Conservation (phyloP, 2,888 invertebrate species). For the Pachliopta kotzebuea region DNA sequence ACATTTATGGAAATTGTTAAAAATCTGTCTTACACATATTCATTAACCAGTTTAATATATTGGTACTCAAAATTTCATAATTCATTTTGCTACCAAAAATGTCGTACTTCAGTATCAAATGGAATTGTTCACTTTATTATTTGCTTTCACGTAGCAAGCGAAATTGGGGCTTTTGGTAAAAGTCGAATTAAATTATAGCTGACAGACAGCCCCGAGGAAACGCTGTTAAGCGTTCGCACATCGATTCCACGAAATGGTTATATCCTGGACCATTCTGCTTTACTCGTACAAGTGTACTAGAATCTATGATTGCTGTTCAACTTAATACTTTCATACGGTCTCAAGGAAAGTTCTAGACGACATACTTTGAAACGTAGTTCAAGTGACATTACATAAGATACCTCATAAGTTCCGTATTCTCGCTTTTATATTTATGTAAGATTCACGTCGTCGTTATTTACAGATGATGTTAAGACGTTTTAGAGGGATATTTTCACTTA, state of each 20-base stretch:
- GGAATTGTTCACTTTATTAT: constrained; percentile 22
- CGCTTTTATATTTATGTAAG: constrained; percentile 43
- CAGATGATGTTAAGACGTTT: constrained; percentile 5
- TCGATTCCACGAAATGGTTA: constrained; percentile 21
- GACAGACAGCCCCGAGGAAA: constrained; percentile 20
- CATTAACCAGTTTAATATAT: constrained; percentile 13
- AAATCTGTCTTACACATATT: neutral
- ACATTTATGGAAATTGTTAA: too few relatives aligned
- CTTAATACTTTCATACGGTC: constrained; percentile 54
- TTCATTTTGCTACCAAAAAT: constrained; percentile 8
- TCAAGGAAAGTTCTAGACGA: constrained; percentile 54
- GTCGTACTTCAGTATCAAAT: constrained; percentile 9
- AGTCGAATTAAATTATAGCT: constrained; percentile 28
- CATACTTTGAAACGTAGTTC: constrained; percentile 50
- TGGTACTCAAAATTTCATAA: constrained; percentile 1
- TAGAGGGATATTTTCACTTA: neutral
- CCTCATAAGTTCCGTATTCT: constrained; percentile 51
- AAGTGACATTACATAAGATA: constrained; percentile 59
- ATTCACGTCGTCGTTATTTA: constrained; percentile 42
- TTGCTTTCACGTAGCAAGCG: constrained; percentile 23
- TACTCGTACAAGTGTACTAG: constrained; percentile 5
- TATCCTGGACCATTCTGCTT: constrained; percentile 16
- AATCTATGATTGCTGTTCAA: constrained; percentile 42
- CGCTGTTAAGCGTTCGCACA: constrained; percentile 12
- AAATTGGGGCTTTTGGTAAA: constrained; percentile 24